Base-by-base conservation (phyloP, 1,140 invertebrate species). In the Zaprionus ornatus region DNA sequence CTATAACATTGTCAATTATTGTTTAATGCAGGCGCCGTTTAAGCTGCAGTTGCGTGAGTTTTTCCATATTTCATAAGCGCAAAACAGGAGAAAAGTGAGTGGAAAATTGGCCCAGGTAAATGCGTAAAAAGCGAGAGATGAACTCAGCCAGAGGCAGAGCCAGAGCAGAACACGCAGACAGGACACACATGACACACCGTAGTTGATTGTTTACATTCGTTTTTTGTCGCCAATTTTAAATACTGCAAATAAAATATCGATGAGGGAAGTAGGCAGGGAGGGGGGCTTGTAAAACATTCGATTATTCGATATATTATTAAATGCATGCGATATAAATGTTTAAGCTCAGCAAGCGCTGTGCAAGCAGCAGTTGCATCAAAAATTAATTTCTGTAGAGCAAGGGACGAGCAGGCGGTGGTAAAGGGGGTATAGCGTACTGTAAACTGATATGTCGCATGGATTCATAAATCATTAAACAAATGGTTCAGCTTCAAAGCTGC, bases 391-490 rank as follows among this genome's bases (percentile, higher is more conserved):
- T 68, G 67, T 40, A 40, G 37, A 29, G 37, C 3, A 3, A 13
- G 15, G 37, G 12, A 40, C 15, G 37, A n/a, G 13, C 0, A n/a
- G 37, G 37, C 13, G 45, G 75, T 29, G 27, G 56, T 79, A 66
- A 15, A 17, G 27, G 55, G 55, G 42, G 55, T 42, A 55, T 25
- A 45, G 21, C 29, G 25, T 7, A 21, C 83, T 74, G 88, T 84
- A 91, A 91, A 77, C 80, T 80, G 88, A 91, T 91, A 88, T 88
- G 83, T 77, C 90, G 80, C 77, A 62, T 88, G 82, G 79, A 91
- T 91, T 83, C 88, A 91, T 91, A 91, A 91, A 88, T 91, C 84
- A 91, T 91, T 91, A 75, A 48, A 61, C 66, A 57, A 84, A 84
- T 90, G 81, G 74, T 77, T 60, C 75, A 29, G 62, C 10, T 3